A percentile compares a stretch with the other conserved stretches of the same genome.
phyloP scores from a whole-genome alignment of 1,140 invertebrate genomes.

The Odontomachus brunneus region DNA sequence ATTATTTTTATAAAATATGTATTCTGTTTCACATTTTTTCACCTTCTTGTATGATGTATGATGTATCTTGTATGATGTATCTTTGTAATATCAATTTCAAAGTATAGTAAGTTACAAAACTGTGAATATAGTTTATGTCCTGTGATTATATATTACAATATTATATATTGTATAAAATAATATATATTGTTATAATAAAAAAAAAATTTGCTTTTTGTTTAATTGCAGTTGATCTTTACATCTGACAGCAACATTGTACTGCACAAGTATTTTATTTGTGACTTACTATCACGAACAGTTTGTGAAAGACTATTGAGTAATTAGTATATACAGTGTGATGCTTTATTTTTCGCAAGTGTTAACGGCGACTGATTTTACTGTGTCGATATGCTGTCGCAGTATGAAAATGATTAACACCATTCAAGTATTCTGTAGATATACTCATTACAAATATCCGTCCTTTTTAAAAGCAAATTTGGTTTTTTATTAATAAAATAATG shows the following conservation, averaged over 20 bases:
- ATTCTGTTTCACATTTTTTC: too few species aligned
- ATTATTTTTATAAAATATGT: too few species aligned
- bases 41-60: too few species aligned
- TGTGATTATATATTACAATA: constrained; percentile 9
- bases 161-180: constrained; percentile 27
- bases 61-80: too few species aligned
- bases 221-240: constrained; percentile 14
- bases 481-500: constrained; percentile 74
- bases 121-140: not conserved
- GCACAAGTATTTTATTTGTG: not conserved
- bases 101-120: not conserved
- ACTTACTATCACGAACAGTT: not conserved
- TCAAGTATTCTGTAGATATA: constrained; percentile 22
- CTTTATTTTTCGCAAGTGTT: not conserved
- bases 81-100: not conserved
- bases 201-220: constrained; percentile 8
- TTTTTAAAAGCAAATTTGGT: constrained; percentile 70
- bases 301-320: constrained; percentile 2
- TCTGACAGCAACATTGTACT: constrained; percentile 14
- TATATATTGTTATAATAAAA: not conserved
- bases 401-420: constrained; percentile 6
- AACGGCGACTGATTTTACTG: not conserved
- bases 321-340: not conserved
- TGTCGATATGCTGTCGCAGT: not conserved
- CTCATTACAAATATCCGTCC: constrained; percentile 34